A percentile compares a stretch with the other conserved stretches of the same genome.
Evolutionary conservation across 2,113 vertebrate genomes (phyloP).

Genomic region (Burhinus bistriatus): DNA sequence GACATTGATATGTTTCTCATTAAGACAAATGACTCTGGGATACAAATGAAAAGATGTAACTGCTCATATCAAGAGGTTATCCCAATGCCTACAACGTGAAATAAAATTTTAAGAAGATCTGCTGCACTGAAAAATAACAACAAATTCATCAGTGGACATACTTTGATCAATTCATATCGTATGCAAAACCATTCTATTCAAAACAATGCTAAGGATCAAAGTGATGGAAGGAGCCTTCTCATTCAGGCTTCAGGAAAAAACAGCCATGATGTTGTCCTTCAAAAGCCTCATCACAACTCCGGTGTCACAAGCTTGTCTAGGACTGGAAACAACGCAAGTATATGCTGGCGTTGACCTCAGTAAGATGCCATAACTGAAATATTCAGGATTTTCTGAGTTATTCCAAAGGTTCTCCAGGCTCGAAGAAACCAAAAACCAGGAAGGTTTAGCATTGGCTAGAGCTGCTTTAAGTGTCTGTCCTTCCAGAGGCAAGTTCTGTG

Average conservation of each 20-base stretch:
- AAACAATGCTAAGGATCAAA: not conserved
- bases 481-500: not conserved
- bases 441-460: not conserved
- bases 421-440: not conserved
- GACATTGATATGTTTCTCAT: not conserved
- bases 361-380: not conserved
- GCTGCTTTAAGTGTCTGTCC: not conserved
- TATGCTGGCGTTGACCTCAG: not conserved
- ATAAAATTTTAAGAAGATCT: not conserved
- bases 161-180: not conserved
- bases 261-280: not conserved
- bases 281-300: not conserved
- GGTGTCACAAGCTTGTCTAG: not conserved
- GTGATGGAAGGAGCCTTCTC: not conserved
- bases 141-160: not conserved
- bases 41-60: not conserved
- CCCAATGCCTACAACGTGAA: not conserved
- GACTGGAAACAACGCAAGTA: not conserved
- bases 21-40: constrained; percentile 1
- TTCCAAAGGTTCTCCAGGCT: not conserved
- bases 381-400: not conserved
- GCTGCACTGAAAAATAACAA: not conserved
- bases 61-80: not conserved
- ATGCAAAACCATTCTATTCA: not conserved
- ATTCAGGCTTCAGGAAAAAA: not conserved